Base-by-base conservation (phyloP, 2,888 invertebrate genomes). In the Lissocephala sabroskyi region DNA sequence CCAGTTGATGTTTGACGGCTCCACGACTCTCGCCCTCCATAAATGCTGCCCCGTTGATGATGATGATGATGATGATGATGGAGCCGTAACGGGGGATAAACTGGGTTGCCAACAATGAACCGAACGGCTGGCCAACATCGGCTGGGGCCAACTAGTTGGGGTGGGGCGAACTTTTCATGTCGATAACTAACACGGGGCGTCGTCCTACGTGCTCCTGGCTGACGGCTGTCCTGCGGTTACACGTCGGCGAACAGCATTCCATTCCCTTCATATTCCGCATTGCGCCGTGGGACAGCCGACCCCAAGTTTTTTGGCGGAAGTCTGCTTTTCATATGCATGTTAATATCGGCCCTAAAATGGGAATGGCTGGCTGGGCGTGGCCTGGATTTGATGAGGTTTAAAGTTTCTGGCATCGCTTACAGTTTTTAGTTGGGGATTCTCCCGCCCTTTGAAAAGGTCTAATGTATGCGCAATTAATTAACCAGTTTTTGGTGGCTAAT, bases 261-360 rank as follows among this genome's bases (percentile, higher is more conserved):
- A n/a, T n/a, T n/a, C n/a, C n/a, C n/a, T n/a, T 50, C 76, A 64
- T 68, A 62, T 56, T 71, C 58, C 65, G 51, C 54, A 48, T 41
- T 48, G 56, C 47, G 56, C 46, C 61, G 56, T 60, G 30, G 13
- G n/a, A n/a, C n/a, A n/a, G n/a, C 41, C 45, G 52, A 28, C 36
- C 13, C n/a, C 32, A 17, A 30, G 30, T 30, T 42, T 40, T 48
- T 42, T 39, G 42, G 65, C 74, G 68, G 68, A 76, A 70, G 74
- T 76, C 70, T 62, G 77, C 62, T 76, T 73, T 35, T 16, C 76
- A 68, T 76, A 76, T 73, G 70, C 70, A 73, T 73, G 66, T 68
- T 73, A 76, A 70, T 68, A 67, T n/a, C n/a, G n/a, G n/a, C n/a
- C n/a, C n/a, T n/a, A n/a, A n/a, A n/a, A n/a, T n/a, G n/a, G n/a